Evolutionary conservation across 2,888 invertebrate genomes (phyloP).

Genomic region (Rhingia campestris): DNA sequence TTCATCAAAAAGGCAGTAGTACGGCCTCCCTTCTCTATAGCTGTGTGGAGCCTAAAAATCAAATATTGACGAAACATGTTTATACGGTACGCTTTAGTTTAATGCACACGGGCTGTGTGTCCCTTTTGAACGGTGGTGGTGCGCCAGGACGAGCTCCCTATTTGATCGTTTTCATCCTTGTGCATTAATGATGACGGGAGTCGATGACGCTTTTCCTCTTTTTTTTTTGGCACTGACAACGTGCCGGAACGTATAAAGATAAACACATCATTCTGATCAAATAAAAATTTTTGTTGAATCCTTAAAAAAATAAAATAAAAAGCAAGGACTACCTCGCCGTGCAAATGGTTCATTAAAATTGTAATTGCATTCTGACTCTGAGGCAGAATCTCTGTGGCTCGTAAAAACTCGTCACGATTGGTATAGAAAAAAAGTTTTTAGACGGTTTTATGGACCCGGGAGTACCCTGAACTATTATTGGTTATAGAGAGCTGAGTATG

Average conservation of each 20-base stretch:
- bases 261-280: conserved; percentile 68
- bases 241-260: conserved; percentile 25
- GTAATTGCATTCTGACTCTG: conserved; percentile 59
- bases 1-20: conserved; percentile 34
- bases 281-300: conserved; percentile 55
- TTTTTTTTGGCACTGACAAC: neutral
- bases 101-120: conserved; percentile 30
- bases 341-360: conserved; percentile 73
- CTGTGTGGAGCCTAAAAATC: conserved; percentile 40
- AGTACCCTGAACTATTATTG: no score
- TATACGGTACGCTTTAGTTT: conserved; percentile 54
- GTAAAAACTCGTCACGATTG: conserved; percentile 63
- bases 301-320: conserved; percentile 42
- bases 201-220: conserved; percentile 11
- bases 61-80: conserved; percentile 72
- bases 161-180: conserved; percentile 46
- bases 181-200: conserved; percentile 55
- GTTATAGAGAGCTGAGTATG: no score
- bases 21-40: neutral
- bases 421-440: neutral
- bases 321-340: conserved; percentile 11
- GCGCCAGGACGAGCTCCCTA: conserved; percentile 14
- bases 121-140: neutral
- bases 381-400: conserved; percentile 47
- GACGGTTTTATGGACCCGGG: no score